A percentile compares a stretch with the other conserved stretches of the same genome.
Evolutionary conservation across 2,113 vertebrate species (phyloP).

Genomic region (Bufo bufo): DNA sequence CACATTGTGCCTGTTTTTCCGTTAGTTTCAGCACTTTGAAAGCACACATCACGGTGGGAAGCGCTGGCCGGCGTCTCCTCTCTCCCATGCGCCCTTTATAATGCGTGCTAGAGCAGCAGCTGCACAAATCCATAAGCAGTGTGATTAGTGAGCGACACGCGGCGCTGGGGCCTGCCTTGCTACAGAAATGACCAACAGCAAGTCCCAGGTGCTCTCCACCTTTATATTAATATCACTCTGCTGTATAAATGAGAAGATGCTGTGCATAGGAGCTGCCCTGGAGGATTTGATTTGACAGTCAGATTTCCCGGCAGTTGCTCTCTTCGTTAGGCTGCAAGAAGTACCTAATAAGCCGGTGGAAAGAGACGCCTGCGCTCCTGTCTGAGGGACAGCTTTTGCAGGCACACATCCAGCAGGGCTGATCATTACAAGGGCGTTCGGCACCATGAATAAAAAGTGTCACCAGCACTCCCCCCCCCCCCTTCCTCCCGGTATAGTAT

Average conservation of each 20-base stretch:
- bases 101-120: conserved; percentile 51
- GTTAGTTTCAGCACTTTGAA: conserved; percentile 56
- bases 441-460: conserved; percentile 86
- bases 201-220: conserved; percentile 61
- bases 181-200: conserved; percentile 47
- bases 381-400: conserved; percentile 81
- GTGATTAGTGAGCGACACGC: conserved; percentile 55
- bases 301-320: conserved; percentile 86
- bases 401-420: conserved; percentile 84
- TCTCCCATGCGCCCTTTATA: conserved; percentile 49
- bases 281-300: conserved; percentile 88
- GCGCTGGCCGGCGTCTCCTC: conserved; percentile 49
- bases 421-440: conserved; percentile 88
- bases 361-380: conserved; percentile 77
- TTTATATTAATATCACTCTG: conserved; percentile 68
- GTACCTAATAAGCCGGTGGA: conserved; percentile 85
- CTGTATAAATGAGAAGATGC: conserved; percentile 80
- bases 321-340: conserved; percentile 85
- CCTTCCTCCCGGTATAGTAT: conserved; percentile 83
- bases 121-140: conserved; percentile 57
- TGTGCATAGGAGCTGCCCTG: conserved; percentile 82
- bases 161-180: conserved; percentile 43
- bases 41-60: conserved; percentile 57
- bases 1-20: conserved; percentile 54
- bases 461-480: conserved; percentile 80